phyloP scores from a whole-genome alignment of 2,888 invertebrate genomes.

The Stenodema calcarata region DNA sequence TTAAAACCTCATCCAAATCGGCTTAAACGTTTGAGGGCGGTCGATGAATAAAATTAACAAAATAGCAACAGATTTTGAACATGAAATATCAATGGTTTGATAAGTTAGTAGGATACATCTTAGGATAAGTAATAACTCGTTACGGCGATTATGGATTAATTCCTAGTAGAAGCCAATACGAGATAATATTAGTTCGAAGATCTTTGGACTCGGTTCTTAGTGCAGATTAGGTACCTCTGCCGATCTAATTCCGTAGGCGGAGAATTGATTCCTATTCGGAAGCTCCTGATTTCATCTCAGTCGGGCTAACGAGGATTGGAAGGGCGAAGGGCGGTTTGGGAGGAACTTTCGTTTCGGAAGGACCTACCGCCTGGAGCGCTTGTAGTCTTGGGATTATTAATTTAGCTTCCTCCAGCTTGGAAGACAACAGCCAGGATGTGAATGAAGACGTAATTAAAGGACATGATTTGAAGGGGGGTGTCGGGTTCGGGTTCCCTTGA shows the following conservation, averaged over 20 bases:
- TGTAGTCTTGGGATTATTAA: conserved; percentile 27
- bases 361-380: background rate
- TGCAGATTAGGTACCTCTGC: background rate
- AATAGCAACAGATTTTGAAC: too few species aligned
- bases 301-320: background rate
- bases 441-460: conserved; percentile 31
- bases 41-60: too few species aligned
- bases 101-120: too few species aligned
- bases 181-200: conserved; percentile 14
- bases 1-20: too few species aligned
- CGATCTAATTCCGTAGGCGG: background rate
- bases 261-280: conserved; percentile 16
- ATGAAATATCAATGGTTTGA: too few species aligned
- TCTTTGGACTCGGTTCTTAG: background rate
- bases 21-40: too few species aligned
- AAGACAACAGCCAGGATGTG: background rate
- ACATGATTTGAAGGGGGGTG: conserved; percentile 19
- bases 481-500: background rate
- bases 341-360: conserved; percentile 7
- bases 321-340: background rate
- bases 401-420: conserved; percentile 18
- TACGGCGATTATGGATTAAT: too few species aligned
- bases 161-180: too few species aligned
- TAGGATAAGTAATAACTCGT: too few species aligned
- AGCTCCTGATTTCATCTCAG: conserved; percentile 5